Evolutionary conservation across 2,113 vertebrate genomes (phyloP), one percentile per base, ranked within the genome.

Genomic region (Rostratula benghalensis): DNA sequence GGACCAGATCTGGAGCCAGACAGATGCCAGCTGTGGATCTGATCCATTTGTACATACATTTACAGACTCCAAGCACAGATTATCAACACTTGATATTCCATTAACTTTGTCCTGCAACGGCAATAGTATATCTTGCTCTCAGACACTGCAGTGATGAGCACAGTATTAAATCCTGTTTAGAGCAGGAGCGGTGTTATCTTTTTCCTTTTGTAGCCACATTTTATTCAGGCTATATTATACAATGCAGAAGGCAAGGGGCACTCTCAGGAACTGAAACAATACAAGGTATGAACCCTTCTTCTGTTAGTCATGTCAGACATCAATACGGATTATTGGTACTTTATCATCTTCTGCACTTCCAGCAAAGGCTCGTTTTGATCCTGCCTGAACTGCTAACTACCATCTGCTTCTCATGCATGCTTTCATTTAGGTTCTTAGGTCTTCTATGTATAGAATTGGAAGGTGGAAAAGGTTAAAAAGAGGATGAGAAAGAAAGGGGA

Each of bases 1-100:
- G 96, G 96, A 92, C 89, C 94, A 94, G 81, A 96, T 93, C 93
- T 93, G 91, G 93, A 96, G 96, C 89, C 95, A 94, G 94, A 96
- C 90, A 94, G 95, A 97, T 94, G 93, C 94, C 91, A 95, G 91
- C 85, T 90, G 95, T 93, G 96, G 96, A 96, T 94, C 80, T 87
- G 93, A 94, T 83, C 94, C 93, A 83, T 92, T 95, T 79, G 91
- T 69, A 94, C 88, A 48, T 67, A 86, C 69, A 86, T 91, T 95
- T 93, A 67, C 77, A 96, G 94, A n/a, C 86, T 53, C 77, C 3
- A 20, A 93, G 84, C 85, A 77, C 93, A 90, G 87, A 94, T 89
- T 81, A 83, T 83, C 89, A 96, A 46, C 90, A 76, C 81, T 92
- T 61, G 90, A 94, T 96, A 94, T 79, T 82, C 86, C 69, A 61